Conservation (phyloP, 2,888 invertebrate species). For the Sericinus montela region DNA sequence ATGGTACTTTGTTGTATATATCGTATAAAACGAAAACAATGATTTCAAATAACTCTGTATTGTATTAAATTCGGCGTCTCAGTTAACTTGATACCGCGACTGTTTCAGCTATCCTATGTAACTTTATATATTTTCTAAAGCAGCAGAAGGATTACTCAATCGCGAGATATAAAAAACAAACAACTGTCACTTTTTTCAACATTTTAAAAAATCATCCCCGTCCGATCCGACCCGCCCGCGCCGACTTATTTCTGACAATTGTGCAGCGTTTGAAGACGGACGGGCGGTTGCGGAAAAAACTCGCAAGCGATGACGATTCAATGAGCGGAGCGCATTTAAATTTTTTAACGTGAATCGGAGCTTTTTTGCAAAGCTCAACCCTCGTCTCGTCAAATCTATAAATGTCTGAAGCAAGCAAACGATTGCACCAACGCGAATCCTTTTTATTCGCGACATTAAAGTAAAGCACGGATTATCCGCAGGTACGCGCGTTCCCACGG, state of each 20-base stretch:
- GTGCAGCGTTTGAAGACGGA: conserved; percentile 19
- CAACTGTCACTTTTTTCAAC: conserved; percentile 45
- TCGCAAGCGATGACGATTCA: conserved; percentile 45
- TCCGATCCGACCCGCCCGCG: background rate
- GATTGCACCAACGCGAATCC: background rate
- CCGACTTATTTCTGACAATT: conserved; percentile 6
- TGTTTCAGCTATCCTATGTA: conserved; percentile 21
- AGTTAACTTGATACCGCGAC: background rate
- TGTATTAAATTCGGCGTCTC: background rate
- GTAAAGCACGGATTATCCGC: background rate
- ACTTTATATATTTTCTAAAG: conserved; percentile 30
- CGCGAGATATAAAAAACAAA: conserved; percentile 37
- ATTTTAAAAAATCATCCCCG: background rate
- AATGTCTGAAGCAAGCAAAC: background rate
- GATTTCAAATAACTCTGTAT: too few species aligned
- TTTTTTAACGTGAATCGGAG: conserved; percentile 21
- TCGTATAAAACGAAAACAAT: too few species aligned
- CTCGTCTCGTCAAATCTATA: background rate
- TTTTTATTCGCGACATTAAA: background rate
- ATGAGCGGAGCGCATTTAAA: conserved; percentile 36
- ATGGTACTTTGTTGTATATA: background rate
- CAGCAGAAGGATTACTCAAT: conserved; percentile 28
- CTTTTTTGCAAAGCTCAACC: conserved; percentile 28
- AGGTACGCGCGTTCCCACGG: background rate
- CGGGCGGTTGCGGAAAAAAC: conserved; percentile 31